Evolutionary conservation across 2,797 vertebrate genomes (phyloP), one percentile per base, ranked within the genome.

Genomic region (Tauraco hartlaubi): DNA sequence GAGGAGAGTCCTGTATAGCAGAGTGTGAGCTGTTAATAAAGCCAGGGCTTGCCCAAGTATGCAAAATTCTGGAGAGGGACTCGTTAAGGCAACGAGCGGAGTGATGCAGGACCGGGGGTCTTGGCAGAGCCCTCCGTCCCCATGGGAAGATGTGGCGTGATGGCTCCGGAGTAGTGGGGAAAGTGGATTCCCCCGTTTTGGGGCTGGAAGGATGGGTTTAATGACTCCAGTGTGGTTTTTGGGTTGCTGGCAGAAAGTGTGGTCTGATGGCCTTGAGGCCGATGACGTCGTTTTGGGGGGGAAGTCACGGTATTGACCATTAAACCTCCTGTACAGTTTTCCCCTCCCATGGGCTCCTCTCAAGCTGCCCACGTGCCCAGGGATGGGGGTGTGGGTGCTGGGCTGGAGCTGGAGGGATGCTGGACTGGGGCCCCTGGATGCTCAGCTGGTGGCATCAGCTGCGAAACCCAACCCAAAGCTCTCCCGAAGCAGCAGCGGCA

Each of bases 1-100:
- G 35, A 35, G 35, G 35, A n/a, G 26, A 29, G 17, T 33, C n/a
- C 14, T 12, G 11, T 8, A 3, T 5, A 26, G 49, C 43, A 29
- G 7, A 35, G 35, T 35, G 35, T 35, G 78, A 91, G 82, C 85
- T 92, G 56, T 88, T 92, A 92, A 93, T 94, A 85, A 63, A 88
- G 46, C 7, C 62, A 37, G 59, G 25, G 33, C 29, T 56, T 29
- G 51, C 74, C 1, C 1, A 39, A 37, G 29, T 8, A 16, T 55
- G 74, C 2, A 0, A 9, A 37, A 15, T 35, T 11, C 0, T 0
- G 56, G 71, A 58, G 31, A 25, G 52, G 49, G 48, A 25, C 37
- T 61, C 2, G 0, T 48, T 46, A 16, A 28, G 58, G 29, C 64
- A 51, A 56, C 1, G 18, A 39, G 37, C 0, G 0, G 59, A 73